Conservation (phyloP, 2,797 vertebrate species). For the Leptodactylus fallax region DNA sequence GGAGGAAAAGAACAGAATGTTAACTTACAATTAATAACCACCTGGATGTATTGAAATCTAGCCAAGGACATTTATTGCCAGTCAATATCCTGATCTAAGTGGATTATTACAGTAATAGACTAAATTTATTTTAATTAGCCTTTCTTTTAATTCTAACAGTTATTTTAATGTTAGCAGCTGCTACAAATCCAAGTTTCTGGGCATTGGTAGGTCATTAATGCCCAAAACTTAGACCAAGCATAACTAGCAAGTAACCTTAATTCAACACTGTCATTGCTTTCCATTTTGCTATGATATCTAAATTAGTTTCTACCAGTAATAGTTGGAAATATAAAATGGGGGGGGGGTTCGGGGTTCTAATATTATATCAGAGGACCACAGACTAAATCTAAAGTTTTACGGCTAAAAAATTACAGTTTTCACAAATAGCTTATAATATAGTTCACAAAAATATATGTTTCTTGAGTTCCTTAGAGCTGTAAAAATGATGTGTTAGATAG, state of each 20-base stretch:
- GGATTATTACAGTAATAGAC: conserved; percentile 58
- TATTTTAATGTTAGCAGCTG: conserved; percentile 58
- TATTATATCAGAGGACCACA: not conserved
- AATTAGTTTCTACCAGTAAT: not conserved
- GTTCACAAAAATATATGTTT: too few species aligned
- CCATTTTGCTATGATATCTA: not conserved
- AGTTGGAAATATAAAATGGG: not conserved
- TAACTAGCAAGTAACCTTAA: not conserved
- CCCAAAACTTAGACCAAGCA: conserved; percentile 34
- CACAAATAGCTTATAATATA: too few species aligned
- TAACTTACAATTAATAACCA: conserved; percentile 44
- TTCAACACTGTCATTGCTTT: not conserved
- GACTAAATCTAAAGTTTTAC: too few species aligned
- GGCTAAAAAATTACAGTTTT: too few species aligned
- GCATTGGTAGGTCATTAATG: conserved; percentile 51
- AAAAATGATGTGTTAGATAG: too few species aligned
- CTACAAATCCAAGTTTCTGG: conserved; percentile 56
- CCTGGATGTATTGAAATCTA: conserved; percentile 42
- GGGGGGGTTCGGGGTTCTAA: too few species aligned
- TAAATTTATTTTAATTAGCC: conserved; percentile 50
- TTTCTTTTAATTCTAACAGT: conserved; percentile 57
- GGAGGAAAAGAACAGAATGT: conserved; percentile 37
- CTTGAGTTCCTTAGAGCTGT: too few species aligned
- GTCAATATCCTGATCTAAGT: conserved; percentile 53
- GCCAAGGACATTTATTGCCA: conserved; percentile 52